These are phyloP conservation scores for Daphoenositta chrysoptera DNA, from an alignment of 2,113 vertebrate genomes.

Conservation along the genomic window DNA sequence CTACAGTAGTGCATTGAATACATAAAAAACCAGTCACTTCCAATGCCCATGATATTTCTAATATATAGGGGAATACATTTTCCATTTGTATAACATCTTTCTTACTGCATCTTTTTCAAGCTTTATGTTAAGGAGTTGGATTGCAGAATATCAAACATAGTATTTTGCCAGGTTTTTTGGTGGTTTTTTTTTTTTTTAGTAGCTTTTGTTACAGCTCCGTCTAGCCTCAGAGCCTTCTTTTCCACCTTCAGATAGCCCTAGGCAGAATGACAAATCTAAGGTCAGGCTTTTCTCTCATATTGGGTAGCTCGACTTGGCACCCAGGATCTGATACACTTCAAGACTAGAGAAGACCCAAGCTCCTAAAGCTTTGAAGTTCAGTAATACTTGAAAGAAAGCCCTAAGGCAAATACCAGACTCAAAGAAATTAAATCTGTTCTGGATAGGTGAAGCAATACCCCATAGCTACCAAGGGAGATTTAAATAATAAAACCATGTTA, in stretches of 20 bases:
- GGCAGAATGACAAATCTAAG: background rate
- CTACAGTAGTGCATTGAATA: background rate
- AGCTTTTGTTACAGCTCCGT: background rate
- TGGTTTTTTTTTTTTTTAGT: background rate
- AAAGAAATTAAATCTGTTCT: background rate
- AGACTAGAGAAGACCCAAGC: background rate
- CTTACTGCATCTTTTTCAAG: background rate
- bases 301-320: background rate
- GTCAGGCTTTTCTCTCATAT: background rate
- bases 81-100: background rate
- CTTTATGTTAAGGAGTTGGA: background rate
- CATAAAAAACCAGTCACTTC: background rate
- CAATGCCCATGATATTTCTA: background rate
- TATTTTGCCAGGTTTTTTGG: background rate
- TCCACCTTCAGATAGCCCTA: background rate
- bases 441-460: background rate
- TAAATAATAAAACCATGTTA: background rate
- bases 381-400: background rate
- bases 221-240: background rate
- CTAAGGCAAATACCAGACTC: background rate
- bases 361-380: background rate
- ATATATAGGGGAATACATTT: background rate
- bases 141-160: background rate
- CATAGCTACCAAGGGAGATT: background rate
- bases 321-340: background rate